A percentile compares a stretch with the other conserved stretches of the same genome.
Conservation (phyloP, 2,113 vertebrate species). For the Sturnira hondurensis region DNA sequence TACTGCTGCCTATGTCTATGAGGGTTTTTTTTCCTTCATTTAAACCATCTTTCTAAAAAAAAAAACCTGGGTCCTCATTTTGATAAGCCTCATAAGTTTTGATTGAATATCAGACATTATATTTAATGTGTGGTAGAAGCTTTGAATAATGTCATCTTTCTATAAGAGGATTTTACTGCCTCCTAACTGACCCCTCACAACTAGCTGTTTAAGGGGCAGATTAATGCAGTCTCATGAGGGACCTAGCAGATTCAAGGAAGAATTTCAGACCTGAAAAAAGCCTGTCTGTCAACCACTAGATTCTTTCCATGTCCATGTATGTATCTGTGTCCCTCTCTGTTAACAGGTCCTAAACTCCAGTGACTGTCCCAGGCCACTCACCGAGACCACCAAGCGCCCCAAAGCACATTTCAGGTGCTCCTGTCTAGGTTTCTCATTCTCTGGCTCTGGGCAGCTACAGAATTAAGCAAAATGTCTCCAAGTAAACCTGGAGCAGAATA, state of each 20-base stretch:
- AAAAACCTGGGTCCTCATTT: not conserved
- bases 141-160: conserved; percentile 41
- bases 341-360: not conserved
- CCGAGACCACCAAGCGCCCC: not conserved
- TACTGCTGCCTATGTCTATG: not conserved
- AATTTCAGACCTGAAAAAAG: conserved; percentile 21
- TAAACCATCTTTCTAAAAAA: not conserved
- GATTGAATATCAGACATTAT: not conserved
- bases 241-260: not conserved
- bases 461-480: not conserved
- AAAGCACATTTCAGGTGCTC: not conserved
- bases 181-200: not conserved
- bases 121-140: not conserved
- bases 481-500: not conserved
- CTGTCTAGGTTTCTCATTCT: not conserved
- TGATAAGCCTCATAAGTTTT: not conserved
- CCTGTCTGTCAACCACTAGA: not conserved
- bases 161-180: conserved; percentile 16
- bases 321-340: not conserved
- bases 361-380: not conserved
- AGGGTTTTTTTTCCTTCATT: not conserved
- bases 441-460: not conserved
- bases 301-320: not conserved
- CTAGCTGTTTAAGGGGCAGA: not conserved
- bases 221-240: conserved; percentile 36